Conservation (phyloP, 2,888 invertebrate species). For the Amblyjoppa fuscipennis region DNA sequence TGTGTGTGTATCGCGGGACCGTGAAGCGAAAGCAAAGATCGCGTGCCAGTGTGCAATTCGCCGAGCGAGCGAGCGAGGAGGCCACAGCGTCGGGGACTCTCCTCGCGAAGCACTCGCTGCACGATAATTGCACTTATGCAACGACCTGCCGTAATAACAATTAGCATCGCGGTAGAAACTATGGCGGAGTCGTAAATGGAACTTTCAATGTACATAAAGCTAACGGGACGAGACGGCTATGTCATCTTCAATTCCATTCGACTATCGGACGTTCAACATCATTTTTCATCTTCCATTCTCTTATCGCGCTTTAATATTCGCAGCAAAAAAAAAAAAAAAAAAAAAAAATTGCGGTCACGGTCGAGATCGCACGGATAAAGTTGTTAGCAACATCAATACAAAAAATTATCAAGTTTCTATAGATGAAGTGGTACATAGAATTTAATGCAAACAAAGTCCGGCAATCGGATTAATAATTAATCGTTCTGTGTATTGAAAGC, state of each 20-base stretch:
- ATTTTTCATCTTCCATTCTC: neutral
- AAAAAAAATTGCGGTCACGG: neutral
- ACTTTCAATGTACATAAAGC: conserved; percentile 53
- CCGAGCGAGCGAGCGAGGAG: neutral
- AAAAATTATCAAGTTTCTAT: no score
- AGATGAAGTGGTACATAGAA: no score
- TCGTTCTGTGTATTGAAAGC: no score
- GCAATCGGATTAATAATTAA: no score
- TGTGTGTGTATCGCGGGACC: neutral
- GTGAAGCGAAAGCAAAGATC: conserved; percentile 42
- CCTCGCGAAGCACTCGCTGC: conserved; percentile 60
- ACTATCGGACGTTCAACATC: neutral
- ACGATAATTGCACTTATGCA: conserved; percentile 81
- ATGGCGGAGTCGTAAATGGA: conserved; percentile 58
- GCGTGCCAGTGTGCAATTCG: conserved; percentile 46
- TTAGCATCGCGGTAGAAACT: conserved; percentile 74
- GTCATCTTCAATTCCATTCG: conserved; percentile 16
- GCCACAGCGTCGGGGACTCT: conserved; percentile 3
- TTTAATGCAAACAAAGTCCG: no score
- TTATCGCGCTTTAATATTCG: neutral
- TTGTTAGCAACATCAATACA: no score
- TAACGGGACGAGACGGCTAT: conserved; percentile 2
- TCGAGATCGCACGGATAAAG: neutral
- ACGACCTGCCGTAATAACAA: conserved; percentile 79
- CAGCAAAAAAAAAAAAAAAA: neutral